Evolutionary conservation across 2,797 vertebrate genomes (phyloP), one percentile per base, ranked within the genome.

Genomic region (Gorsachius magnificus): DNA sequence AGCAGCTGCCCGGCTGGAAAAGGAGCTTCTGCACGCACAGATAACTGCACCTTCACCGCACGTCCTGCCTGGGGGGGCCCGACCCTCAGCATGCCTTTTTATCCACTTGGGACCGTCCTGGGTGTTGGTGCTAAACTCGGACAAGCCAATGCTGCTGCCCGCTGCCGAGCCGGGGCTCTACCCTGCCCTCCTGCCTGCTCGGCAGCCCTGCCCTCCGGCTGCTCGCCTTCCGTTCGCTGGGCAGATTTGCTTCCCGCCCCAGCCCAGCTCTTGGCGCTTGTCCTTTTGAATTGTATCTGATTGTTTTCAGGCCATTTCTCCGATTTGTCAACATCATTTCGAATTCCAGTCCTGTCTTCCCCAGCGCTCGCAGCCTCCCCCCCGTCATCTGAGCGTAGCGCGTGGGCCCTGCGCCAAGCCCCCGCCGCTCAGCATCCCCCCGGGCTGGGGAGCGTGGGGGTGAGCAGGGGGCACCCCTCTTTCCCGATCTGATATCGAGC

Each of bases 301-400:
- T 93, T 96, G 92, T 96, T 97, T 97, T 95, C 96, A 96, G 95
- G 94, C 95, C 95, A 96, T 96, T 95, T 97, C 96, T 97, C 96
- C 33, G 33, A 97, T 96, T 97, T 97, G 97, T 97, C 97, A 96
- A 97, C 96, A 93, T 95, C 96, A 95, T 97, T 97, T 97, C 1
- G 50, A 96, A 95, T 96, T 97, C 89, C 77, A 83, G 78, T 91
- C 95, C 69, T 85, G 87, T 94, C 93, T 91, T 38, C 91, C 79
- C 33, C 5, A 26, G 92, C 83, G 81, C 81, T 35, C 16, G 5
- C 60, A 72, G 89, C 70, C 88, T 82, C 24, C 36, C 82, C 82
- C 91, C 69, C 64, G 3, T 94, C 92, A 83, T 93, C 75, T 64
- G 92, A 94, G 82, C 16, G 15, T 20, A 68, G 79, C 5, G 26